Evolutionary conservation across 92 coral and sea anemone species (phyloP).

Genomic region (Palythoa grandiflora): DNA sequence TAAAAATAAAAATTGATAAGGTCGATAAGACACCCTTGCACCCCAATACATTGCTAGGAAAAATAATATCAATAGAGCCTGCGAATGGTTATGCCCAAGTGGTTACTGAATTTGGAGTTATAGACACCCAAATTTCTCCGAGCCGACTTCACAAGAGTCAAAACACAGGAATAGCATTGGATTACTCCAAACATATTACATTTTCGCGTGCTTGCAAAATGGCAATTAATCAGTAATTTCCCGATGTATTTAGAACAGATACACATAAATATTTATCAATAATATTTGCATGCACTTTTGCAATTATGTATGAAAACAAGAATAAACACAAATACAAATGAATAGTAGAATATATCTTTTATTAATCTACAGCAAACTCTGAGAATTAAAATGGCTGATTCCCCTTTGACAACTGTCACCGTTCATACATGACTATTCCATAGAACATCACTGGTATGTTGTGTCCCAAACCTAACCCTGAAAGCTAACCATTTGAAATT

Average conservation of each 20-base stretch:
- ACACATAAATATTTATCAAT: constrained; percentile 39
- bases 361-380: constrained; percentile 34
- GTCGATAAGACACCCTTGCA: constrained; percentile 44
- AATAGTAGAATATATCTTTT: constrained; percentile 31
- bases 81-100: constrained; percentile 37
- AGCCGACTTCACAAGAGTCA: constrained; percentile 9
- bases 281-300: constrained; percentile 36
- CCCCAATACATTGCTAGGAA: constrained; percentile 33
- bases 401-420: constrained; percentile 14
- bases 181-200: constrained; percentile 40
- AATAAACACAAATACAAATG: constrained; percentile 42
- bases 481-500: constrained; percentile 41
- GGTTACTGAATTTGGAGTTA: constrained; percentile 35
- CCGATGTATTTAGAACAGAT: constrained; percentile 36
- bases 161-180: constrained; percentile 19
- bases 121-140: constrained; percentile 20
- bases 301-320: constrained; percentile 40
- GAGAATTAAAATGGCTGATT: constrained; percentile 34
- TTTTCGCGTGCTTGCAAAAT: constrained; percentile 29
- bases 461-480: constrained; percentile 50
- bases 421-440: constrained; percentile 39
- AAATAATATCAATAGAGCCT: constrained; percentile 23
- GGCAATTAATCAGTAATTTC: constrained; percentile 45
- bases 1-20: constrained; percentile 36
- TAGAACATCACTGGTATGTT: constrained; percentile 47